phyloP scores from a whole-genome alignment of 1,140 invertebrate genomes.

The Bombyx mori region ASM3026992v2 NC_085107.1:15205501-15206000 shows the following conservation, averaged over 20 bases:
- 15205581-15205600: background rate
- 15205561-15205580: constrained; percentile 8
- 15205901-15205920: too few species aligned
- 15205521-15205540: constrained; percentile 15
- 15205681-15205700: constrained; percentile 12
- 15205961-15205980: too few species aligned
- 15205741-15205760: constrained; percentile 11
- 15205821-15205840: constrained; percentile 14
- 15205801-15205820: constrained; percentile 11
- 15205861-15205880: too few species aligned
- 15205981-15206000: too few species aligned
- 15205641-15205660: background rate
- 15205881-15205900: too few species aligned
- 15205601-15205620: background rate
- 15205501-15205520: too few species aligned
- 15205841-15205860: constrained; percentile 13
- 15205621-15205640: background rate
- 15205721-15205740: constrained; percentile 15
- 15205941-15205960: too few species aligned
- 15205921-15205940: too few species aligned
- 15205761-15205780: constrained; percentile 9
- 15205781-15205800: constrained; percentile 11
- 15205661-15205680: constrained; percentile 6
- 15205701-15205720: constrained; percentile 13
- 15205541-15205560: constrained; percentile 5